phyloP scores from a whole-genome alignment of 2,888 invertebrate genomes.

The Aelia acuminata region DNA sequence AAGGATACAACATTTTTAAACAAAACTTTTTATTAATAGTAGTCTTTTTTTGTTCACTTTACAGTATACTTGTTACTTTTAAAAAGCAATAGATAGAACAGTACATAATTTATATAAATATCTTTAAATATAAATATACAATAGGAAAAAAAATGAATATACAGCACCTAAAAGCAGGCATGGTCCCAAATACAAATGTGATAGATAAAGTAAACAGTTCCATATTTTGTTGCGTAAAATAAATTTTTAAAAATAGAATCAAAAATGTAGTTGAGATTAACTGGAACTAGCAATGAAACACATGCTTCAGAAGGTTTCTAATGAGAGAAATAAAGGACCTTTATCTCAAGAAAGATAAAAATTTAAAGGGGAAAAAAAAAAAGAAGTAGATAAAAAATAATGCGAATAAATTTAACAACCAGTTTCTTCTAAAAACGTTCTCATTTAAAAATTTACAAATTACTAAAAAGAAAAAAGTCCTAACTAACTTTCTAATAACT shows the following conservation, averaged over 20 bases:
- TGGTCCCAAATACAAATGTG: constrained; percentile 55
- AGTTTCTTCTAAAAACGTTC: not conserved
- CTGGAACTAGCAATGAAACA: not conserved
- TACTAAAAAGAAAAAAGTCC: too few species aligned
- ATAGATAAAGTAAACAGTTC: not conserved
- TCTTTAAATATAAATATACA: constrained; percentile 34
- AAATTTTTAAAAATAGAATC: not conserved
- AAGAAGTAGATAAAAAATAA: not conserved
- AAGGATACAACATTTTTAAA: not conserved
- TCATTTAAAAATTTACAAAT: too few species aligned
- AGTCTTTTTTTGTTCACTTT: not conserved
- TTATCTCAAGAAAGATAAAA: not conserved
- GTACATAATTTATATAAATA: constrained; percentile 36
- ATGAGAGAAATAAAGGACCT: not conserved
- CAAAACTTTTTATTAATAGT: constrained; percentile 40
- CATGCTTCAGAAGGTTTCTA: too few species aligned
- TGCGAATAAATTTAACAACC: not conserved
- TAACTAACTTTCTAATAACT: too few species aligned
- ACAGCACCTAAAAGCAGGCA: constrained; percentile 59
- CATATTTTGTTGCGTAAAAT: not conserved
- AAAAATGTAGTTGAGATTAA: not conserved
- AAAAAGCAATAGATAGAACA: constrained; percentile 34
- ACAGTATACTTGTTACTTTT: constrained; percentile 38
- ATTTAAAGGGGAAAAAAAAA: not conserved
- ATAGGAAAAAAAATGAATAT: constrained; percentile 18